These are phyloP conservation scores for Thalassarche chlororhynchos DNA, from an alignment of 2,113 vertebrate genomes.

Conservation along the genomic window DNA sequence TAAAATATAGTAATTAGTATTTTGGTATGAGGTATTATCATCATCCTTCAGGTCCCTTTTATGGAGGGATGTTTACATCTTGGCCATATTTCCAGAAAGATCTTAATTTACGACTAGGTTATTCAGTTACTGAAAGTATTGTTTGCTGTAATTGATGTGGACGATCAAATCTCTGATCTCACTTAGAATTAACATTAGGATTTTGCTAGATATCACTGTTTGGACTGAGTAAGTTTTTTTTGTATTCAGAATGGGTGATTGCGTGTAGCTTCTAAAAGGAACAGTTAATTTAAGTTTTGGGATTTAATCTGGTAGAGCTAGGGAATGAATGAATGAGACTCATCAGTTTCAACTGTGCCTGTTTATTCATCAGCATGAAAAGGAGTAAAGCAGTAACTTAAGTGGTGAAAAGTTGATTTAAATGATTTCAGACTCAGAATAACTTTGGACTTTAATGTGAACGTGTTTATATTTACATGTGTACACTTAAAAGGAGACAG, in stretches of 20 bases:
- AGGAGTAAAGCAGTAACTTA: neutral
- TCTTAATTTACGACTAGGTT: neutral
- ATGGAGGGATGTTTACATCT: neutral
- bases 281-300: neutral
- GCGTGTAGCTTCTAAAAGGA: neutral
- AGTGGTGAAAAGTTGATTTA: neutral
- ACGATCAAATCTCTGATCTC: neutral
- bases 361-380: neutral
- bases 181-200: neutral
- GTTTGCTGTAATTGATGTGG: neutral
- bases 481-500: neutral
- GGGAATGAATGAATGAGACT: neutral
- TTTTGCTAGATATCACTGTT: neutral
- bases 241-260: neutral
- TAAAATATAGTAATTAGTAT: neutral
- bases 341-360: neutral
- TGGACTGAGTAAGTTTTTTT: neutral
- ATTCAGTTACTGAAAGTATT: neutral
- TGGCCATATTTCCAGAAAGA: neutral
- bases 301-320: neutral
- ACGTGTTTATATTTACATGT: neutral
- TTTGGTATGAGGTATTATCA: neutral
- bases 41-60: neutral
- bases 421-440: neutral
- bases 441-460: neutral